Conservation (phyloP, 2,888 invertebrate genomes). For the Xestia sexstrigata region DNA sequence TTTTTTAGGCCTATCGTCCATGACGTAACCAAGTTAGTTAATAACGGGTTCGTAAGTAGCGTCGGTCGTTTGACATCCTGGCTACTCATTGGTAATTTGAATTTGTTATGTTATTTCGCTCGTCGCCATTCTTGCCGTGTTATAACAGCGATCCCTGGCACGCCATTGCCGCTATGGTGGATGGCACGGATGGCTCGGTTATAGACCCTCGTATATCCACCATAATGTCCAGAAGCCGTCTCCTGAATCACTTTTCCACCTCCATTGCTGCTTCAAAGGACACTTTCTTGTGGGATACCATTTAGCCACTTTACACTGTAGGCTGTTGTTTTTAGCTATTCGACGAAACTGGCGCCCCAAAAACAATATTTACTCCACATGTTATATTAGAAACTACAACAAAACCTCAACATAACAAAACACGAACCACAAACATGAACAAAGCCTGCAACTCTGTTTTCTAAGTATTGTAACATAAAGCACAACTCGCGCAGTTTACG, state of each 20-base stretch:
- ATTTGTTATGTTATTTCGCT: not conserved
- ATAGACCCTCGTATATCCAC: not conserved
- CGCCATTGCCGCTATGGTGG: not conserved
- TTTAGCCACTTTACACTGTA: too few species aligned
- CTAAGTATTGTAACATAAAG: slow-evolving; percentile 55
- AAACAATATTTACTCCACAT: not conserved
- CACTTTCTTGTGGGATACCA: not conserved
- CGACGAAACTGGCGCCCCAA: not conserved
- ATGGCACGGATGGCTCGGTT: not conserved
- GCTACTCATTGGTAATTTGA: not conserved
- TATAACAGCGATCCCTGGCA: not conserved
- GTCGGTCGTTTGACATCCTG: not conserved
- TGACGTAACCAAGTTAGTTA: not conserved
- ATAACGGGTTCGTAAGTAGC: not conserved
- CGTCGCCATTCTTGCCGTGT: not conserved
- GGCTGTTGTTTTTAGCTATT: not conserved
- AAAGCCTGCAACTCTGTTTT: slow-evolving; percentile 29
- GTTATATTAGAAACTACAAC: not conserved
- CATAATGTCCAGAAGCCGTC: not conserved
- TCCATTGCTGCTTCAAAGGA: not conserved
- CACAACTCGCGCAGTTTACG: slow-evolving; percentile 41
- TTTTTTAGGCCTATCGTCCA: not conserved
- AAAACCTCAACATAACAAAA: slow-evolving; percentile 11
- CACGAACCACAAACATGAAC: slow-evolving; percentile 26
- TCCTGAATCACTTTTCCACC: too few species aligned